Evolutionary conservation across 1,140 invertebrate genomes (phyloP).

Genomic region (Drosophila eugracilis): DNA sequence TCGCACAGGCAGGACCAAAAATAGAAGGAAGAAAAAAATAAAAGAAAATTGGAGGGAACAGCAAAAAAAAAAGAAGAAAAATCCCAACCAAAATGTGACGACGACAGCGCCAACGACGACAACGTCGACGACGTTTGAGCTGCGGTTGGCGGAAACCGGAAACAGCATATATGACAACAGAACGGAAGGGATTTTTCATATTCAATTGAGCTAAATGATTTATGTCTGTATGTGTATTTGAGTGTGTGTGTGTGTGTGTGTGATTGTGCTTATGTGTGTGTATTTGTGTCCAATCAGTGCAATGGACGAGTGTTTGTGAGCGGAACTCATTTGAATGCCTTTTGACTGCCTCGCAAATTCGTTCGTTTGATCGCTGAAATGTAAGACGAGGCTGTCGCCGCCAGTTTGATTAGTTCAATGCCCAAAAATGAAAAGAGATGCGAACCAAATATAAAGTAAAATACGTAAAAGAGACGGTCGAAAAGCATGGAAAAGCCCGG

Average conservation of each 20-base stretch:
- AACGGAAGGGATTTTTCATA: slow-evolving; percentile 84
- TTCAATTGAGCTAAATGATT: slow-evolving; percentile 82
- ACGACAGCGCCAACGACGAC: slow-evolving; percentile 29
- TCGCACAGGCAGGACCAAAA: slow-evolving; percentile 26
- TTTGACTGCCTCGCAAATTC: slow-evolving; percentile 65
- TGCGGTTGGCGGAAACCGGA: slow-evolving; percentile 78
- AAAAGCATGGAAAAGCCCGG: neutral
- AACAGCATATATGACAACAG: slow-evolving; percentile 84
- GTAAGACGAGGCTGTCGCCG: slow-evolving; percentile 25
- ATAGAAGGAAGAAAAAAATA: neutral
- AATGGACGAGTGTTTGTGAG: slow-evolving; percentile 55
- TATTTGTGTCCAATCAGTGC: slow-evolving; percentile 57
- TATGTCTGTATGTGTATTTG: slow-evolving; percentile 39
- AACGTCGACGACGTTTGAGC: slow-evolving; percentile 56
- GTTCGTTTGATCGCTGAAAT: slow-evolving; percentile 65
- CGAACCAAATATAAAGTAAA: neutral
- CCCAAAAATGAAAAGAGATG: neutral
- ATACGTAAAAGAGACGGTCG: neutral
- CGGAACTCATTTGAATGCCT: slow-evolving; percentile 79
- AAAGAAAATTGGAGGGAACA: slow-evolving; percentile 16
- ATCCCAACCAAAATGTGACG: slow-evolving; percentile 38
- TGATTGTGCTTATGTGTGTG: neutral
- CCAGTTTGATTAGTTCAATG: slow-evolving; percentile 41
- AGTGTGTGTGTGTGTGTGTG: slow-evolving; percentile 20
- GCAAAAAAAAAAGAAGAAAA: slow-evolving; percentile 22